Percentiles rank a stretch among this genome's conserved stretches.
phyloP scores from a whole-genome alignment of 2,113 vertebrate species.

The Dasyurus viverrinus region DNA sequence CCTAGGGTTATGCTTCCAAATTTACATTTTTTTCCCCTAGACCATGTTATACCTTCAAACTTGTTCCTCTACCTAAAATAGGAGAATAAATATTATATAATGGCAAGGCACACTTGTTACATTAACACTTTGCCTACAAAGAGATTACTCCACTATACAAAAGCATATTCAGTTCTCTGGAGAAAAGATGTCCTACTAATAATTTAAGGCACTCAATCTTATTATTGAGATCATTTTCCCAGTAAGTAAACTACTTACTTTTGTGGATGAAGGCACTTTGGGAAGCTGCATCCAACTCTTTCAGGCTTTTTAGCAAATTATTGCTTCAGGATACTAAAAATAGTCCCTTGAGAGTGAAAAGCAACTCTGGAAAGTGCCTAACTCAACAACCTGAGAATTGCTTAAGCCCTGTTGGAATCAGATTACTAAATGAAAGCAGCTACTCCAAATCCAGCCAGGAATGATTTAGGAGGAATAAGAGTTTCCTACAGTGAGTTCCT shows the following conservation, averaged over 20 bases:
- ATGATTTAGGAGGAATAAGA: neutral
- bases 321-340: neutral
- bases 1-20: neutral
- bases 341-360: neutral
- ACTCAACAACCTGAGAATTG: neutral
- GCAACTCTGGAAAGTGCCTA: neutral
- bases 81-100: neutral
- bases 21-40: neutral
- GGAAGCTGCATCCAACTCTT: neutral
- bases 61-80: neutral
- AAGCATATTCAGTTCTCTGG: neutral
- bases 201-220: neutral
- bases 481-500: neutral
- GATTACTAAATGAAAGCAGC: neutral
- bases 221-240: neutral
- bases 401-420: neutral
- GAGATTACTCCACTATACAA: neutral
- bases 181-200: neutral
- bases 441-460: neutral
- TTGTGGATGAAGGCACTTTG: neutral
- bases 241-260: neutral
- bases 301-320: neutral
- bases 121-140: neutral
- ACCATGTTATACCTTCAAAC: neutral
- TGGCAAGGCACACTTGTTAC: neutral